phyloP scores from a whole-genome alignment of 2,888 invertebrate species.

The Campopleginae sp. region DNA sequence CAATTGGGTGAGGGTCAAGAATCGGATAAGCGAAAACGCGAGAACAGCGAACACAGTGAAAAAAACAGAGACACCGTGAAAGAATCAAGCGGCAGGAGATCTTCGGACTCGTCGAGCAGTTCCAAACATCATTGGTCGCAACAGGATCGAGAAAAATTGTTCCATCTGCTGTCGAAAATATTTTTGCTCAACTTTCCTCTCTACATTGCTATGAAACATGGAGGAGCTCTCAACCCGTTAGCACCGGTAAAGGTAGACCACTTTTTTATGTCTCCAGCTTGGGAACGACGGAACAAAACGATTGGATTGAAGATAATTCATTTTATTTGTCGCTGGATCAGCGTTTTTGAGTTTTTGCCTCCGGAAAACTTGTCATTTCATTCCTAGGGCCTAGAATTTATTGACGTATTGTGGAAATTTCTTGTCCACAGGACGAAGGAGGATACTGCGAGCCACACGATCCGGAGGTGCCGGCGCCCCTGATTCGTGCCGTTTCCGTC shows the following conservation, averaged over 20 bases:
- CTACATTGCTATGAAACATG: constrained; percentile 94
- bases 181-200: constrained; percentile 96
- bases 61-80: constrained; percentile 71
- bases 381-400: neutral
- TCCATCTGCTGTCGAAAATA: constrained; percentile 94
- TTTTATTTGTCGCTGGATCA: neutral
- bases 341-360: neutral
- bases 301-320: neutral
- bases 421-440: constrained; percentile 89
- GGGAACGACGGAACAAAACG: neutral
- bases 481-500: constrained; percentile 95
- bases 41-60: constrained; percentile 65
- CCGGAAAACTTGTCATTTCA: neutral
- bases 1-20: constrained; percentile 70
- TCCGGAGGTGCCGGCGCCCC: constrained; percentile 95
- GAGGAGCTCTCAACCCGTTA: constrained; percentile 85
- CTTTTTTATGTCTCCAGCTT: neutral
- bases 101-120: constrained; percentile 53
- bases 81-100: constrained; percentile 56
- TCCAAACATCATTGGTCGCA: constrained; percentile 87
- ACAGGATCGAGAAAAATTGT: constrained; percentile 94
- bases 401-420: neutral
- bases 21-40: constrained; percentile 56
- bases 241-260: constrained; percentile 81
- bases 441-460: constrained; percentile 96